Base-by-base conservation (phyloP, 2,888 invertebrate genomes). In the Pyrochroa serraticornis region DNA sequence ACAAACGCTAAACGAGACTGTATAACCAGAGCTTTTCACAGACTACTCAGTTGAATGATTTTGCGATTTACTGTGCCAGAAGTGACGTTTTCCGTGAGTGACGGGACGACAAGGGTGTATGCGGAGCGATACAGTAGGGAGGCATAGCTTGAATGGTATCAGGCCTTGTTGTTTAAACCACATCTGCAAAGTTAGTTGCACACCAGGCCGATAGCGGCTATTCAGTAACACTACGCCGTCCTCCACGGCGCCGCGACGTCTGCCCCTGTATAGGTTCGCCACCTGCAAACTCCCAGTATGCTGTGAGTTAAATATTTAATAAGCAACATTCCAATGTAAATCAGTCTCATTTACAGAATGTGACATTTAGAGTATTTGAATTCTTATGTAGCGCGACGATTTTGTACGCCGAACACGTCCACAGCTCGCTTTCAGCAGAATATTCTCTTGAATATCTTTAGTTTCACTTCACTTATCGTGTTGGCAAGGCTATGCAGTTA, bases 381-480 rank as follows among this genome's bases (percentile, higher is more conserved):
- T 77, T 77, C 77, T 75, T 74, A 69, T 72, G 71, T 68, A 67
- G 66, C 63, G 60, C 67, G 57, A 64, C 66, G 62, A 71, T 76
- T 75, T 69, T 65, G 75, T 72, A 78, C 69, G 74, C 77, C 66
- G 75, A 74, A 75, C 77, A 78, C 78, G 78, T 78, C 66, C 74
- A 58, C 70, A 64, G 70, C 69, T 72, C 71, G 73, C 75, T 75
- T 72, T 75, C 75, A 73, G 72, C 75, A 74, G 73, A 77, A 76
- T 76, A 76, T 75, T 74, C 71, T 70, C 73, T 69, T 72, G 75
- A 76, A 77, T 76, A 77, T 77, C 77, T 77, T 77, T 73, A 77
- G 76, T 77, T 74, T 76, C 75, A 76, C 75, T 76, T 76, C 75
- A 76, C 74, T 77, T 78, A 75, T 77, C 73, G 72, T 70, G 72